Percentiles rank a stretch among this genome's conserved stretches.
Conservation (phyloP, 2,888 invertebrate genomes). For the Tenthredo livida region DNA sequence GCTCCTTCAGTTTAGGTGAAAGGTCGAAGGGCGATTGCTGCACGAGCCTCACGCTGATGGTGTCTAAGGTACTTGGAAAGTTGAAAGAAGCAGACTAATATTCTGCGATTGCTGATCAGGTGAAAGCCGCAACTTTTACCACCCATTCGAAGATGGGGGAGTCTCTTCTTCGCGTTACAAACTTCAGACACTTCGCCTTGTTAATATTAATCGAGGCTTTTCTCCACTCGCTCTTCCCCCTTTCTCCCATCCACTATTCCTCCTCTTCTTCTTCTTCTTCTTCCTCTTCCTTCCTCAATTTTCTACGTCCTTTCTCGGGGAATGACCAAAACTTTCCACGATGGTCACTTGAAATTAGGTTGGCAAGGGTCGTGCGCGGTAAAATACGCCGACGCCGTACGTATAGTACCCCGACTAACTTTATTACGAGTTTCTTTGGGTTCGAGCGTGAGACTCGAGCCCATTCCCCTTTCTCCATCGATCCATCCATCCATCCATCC, state of each 20-base stretch:
- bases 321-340: constrained; percentile 12
- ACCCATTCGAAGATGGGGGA: background rate
- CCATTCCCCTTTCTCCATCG: constrained; percentile 3
- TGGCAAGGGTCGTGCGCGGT: constrained; percentile 2
- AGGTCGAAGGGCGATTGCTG: constrained; percentile 18
- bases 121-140: background rate
- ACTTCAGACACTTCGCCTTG: background rate
- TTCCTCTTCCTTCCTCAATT: background rate
- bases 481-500: constrained; percentile 18
- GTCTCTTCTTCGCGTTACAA: background rate
- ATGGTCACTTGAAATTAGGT: constrained; percentile 31
- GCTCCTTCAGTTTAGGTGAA: background rate
- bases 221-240: background rate
- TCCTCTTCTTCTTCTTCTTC: background rate
- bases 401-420: constrained; percentile 2
- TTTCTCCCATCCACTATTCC: background rate
- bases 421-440: constrained; percentile 10
- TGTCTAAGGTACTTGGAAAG: constrained; percentile 7
- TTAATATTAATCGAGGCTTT: constrained; percentile 16
- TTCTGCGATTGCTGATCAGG: background rate
- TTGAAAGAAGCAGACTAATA: constrained; percentile 2
- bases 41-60: background rate
- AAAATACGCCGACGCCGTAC: constrained; percentile 14
- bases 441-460: constrained; percentile 10
- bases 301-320: background rate